A percentile compares a stretch with the other conserved stretches of the same genome.
These are phyloP conservation scores for Osmerus eperlanus DNA, from an alignment of 2,113 vertebrate species.

Conservation along the genomic window DNA sequence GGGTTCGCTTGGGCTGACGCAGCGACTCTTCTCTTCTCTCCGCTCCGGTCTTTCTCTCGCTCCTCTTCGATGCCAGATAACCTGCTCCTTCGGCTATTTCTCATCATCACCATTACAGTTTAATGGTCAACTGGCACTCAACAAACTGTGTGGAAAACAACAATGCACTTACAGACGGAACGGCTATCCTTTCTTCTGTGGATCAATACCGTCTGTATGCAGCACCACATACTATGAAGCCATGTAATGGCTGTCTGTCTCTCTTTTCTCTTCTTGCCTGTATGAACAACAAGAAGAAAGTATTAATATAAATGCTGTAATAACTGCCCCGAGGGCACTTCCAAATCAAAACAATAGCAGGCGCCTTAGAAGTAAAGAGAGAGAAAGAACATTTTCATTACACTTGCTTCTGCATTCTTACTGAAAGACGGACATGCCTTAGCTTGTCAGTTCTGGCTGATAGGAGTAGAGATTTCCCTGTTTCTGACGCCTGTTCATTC, in stretches of 20 bases:
- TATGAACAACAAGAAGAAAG: conserved; percentile 65
- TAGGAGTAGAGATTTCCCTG: conserved; percentile 47
- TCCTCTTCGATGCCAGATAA: no score
- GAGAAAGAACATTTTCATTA: conserved; percentile 66
- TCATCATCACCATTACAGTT: no score
- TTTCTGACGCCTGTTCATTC: conserved; percentile 39
- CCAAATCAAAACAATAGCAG: conserved; percentile 70
- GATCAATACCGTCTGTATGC: conserved; percentile 18
- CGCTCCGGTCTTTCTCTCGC: no score
- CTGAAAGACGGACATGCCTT: conserved; percentile 54
- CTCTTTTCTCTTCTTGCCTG: conserved; percentile 49
- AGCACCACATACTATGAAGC: conserved; percentile 7
- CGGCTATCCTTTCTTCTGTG: background rate
- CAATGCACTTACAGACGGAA: background rate
- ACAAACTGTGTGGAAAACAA: background rate
- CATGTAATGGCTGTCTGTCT: no score
- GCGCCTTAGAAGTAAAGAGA: conserved; percentile 59
- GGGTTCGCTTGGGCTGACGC: conserved; percentile 15
- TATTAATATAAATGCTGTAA: conserved; percentile 75
- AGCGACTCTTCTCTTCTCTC: conserved; percentile 15
- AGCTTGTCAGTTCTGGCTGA: conserved; percentile 53
- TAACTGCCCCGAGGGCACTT: conserved; percentile 64
- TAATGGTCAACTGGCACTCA: background rate
- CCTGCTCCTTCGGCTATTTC: no score
- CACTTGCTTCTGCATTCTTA: conserved; percentile 69